Evolutionary conservation across 2,888 invertebrate species (phyloP), one percentile per base, ranked within the genome.

Genomic region (Acleris holmiana): DNA sequence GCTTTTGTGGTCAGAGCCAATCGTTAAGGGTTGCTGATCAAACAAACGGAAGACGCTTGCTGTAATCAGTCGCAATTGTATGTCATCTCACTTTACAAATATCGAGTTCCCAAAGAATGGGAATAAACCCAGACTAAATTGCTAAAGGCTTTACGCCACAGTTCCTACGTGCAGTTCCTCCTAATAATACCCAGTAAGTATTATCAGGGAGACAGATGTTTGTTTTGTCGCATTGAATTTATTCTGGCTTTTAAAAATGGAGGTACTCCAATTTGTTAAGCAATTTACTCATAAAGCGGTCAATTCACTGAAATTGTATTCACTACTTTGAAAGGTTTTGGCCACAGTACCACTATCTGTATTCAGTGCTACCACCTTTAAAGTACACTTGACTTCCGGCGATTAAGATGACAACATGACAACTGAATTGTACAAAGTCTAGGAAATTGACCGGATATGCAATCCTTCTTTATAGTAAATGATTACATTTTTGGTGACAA

Each of bases 391-490:
- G 72, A 77, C 73, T 73, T 76, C 80, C 76, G 76, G 74, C 56
- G 44, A 10, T 70, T 59, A 70, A 66, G 60, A 58, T 60, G 59
- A 44, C 59, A 29, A 67, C 65, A 68, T 71, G 25, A 74, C 73
- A 66, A 71, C 67, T 75, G 71, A 75, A 79, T 84, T 83, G 82
- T 80, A 73, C 80, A 83, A 84, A 55, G 68, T 69, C 70, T 59
- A 64, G 64, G 67, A 73, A 76, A 73, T 66, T 77, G 75, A 76
- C 83, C 80, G 78, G 78, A 81, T 68, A 73, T 67, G 68, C 68
- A 73, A 78, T 75, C 75, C 72, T 73, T 72, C 68, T 41, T 49
- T 41, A 44, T 47, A 46, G 18, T 13, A 64, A 10, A 51, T 7
- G 53, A 55, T 23, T 48, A 51, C 51, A 51, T 15, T 46, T 60